Base-by-base conservation (phyloP, 30 jellyfish, hydroid and myxozoan species). In the Rhopilema esculentum region DNA sequence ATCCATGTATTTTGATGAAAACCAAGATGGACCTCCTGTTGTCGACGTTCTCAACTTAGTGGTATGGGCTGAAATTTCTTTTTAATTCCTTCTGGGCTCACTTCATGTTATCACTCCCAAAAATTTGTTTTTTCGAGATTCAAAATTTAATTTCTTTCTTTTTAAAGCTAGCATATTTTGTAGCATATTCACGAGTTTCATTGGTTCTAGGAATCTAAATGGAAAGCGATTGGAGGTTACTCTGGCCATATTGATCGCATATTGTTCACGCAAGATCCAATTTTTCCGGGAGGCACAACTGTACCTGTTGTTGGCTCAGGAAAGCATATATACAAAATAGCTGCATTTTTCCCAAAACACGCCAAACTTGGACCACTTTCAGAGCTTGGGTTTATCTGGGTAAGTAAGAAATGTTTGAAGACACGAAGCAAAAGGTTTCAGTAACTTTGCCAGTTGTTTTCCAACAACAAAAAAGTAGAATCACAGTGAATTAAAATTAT, bases 11-110 rank as follows among this genome's bases (percentile, higher is more conserved):
- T 94, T 94, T 66, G 99, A 94, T 69, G 73, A 50, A 66, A 90
- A 89, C 69, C 97, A 94, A 89, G 95, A 94, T 79, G 99, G 99
- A 27, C 99, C 99, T n/a, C 90, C 91, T 0, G 72, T 75, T 4
- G 80, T 75, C 19, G 97, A 90, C 40, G 72, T 94, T 9, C 86
- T 94, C 30, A 94, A 94, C 66, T 71, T 94, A 24, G 85, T 79
- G 90, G 98, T 93, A 83, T 20, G 97, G 49, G 0, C 23, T 21
- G 73, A 7, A 7, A 7, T 7, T n/a, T 19, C 27, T 63, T 17
- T 51, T 17, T 24, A 17, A 7, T 24, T 2, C 30, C 29, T n/a
- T 7, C 7, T 63, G 4, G 27, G 17, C 24, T 7, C 6, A 21
- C 6, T 69, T 40, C 57, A 40, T 40, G 6, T 12, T 2, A 40